Percentiles rank a stretch among this genome's conserved stretches.
phyloP scores from a whole-genome alignment of 2,888 invertebrate genomes.

The Euproctis similis region DNA sequence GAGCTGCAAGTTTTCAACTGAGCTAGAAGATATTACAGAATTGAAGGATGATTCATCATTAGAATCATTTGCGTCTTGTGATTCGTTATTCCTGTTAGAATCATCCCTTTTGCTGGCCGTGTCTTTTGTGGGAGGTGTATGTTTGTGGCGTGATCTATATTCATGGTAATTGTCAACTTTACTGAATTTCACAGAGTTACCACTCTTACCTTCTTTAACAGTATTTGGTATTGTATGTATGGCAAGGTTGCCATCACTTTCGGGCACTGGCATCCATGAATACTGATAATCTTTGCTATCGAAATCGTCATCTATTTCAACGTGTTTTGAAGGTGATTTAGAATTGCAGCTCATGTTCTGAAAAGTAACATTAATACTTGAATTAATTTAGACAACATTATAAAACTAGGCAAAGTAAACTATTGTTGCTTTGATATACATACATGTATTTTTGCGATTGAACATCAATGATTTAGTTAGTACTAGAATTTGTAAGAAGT shows the following conservation, averaged over 20 bases:
- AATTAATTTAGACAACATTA: no score
- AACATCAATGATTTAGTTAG: no score
- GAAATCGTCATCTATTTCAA: constrained; percentile 22
- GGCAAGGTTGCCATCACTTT: constrained; percentile 51
- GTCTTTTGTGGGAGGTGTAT: constrained; percentile 66
- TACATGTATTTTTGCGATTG: no score
- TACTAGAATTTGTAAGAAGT: no score
- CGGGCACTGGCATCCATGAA: constrained; percentile 69
- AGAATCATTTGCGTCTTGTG: constrained; percentile 32
- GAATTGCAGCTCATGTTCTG: constrained; percentile 35
- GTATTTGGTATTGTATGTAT: constrained; percentile 55
- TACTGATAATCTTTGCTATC: constrained; percentile 46
- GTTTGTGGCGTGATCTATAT: constrained; percentile 62
- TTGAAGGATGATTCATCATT: constrained; percentile 29
- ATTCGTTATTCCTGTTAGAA: constrained; percentile 28
- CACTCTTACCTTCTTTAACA: constrained; percentile 35
- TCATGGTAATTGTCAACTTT: constrained; percentile 62
- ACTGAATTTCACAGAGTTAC: constrained; percentile 57
- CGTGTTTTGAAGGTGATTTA: constrained; percentile 29
- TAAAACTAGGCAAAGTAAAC: no score
- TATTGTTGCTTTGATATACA: no score
- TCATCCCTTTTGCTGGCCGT: constrained; percentile 16
- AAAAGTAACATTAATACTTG: no score
- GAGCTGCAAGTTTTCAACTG: constrained; percentile 33
- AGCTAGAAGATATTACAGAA: constrained; percentile 39